Conservation (phyloP, 1,140 invertebrate species). For the Globodera ellingtonae region DNA sequence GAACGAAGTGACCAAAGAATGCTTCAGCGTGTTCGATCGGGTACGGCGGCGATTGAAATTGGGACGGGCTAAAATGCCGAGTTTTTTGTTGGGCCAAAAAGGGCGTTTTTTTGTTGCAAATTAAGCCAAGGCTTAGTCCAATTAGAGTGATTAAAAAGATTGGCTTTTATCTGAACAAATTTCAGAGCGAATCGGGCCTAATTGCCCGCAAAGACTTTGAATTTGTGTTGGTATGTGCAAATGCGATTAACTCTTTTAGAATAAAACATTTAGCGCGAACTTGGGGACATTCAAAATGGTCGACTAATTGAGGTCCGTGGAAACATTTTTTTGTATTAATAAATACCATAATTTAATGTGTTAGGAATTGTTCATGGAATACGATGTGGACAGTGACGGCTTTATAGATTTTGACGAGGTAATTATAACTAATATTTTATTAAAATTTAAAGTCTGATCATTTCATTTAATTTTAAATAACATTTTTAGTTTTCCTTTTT, state of each 20-base stretch:
- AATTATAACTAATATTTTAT: slow-evolving; percentile 7
- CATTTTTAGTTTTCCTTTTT: slow-evolving; percentile 42
- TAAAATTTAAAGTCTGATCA: neutral
- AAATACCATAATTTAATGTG: slow-evolving; percentile 10
- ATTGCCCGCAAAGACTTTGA: slow-evolving; percentile 61
- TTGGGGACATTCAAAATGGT: slow-evolving; percentile 60
- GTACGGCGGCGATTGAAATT: slow-evolving; percentile 23
- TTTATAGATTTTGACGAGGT: slow-evolving; percentile 52
- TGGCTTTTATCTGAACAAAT: slow-evolving; percentile 26
- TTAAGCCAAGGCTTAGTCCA: neutral
- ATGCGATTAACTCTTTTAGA: neutral
- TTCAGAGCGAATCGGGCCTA: slow-evolving; percentile 59
- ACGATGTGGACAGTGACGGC: slow-evolving; percentile 48
- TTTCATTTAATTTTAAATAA: neutral
- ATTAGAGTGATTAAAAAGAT: neutral
- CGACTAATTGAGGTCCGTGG: slow-evolving; percentile 48
- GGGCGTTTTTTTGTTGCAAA: neutral
- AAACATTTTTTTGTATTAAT: slow-evolving; percentile 21
- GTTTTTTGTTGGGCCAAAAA: neutral
- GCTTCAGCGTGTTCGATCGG: slow-evolving; percentile 63
- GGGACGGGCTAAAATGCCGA: neutral
- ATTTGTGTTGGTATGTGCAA: slow-evolving; percentile 48
- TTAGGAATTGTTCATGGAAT: slow-evolving; percentile 56
- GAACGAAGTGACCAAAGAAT: slow-evolving; percentile 63
- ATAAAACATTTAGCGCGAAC: slow-evolving; percentile 40